These are phyloP conservation scores for Laterallus jamaicensis DNA, from an alignment of 2,113 vertebrate species.

Conservation along the genomic window DNA sequence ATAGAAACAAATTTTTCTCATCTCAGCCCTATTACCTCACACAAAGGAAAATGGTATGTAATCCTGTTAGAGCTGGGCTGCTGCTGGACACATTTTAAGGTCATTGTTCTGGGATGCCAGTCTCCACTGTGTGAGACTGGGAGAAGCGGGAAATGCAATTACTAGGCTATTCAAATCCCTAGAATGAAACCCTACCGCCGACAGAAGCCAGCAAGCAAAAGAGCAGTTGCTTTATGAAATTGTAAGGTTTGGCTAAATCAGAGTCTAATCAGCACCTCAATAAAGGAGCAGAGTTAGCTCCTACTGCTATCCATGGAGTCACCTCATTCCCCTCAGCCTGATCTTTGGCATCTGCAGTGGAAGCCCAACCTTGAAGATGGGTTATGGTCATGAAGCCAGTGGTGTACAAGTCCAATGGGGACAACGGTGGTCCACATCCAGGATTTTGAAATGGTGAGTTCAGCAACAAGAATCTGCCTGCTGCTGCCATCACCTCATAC, in stretches of 20 bases:
- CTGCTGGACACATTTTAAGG: conserved; percentile 65
- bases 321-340: neutral
- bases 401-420: neutral
- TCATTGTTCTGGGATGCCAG: conserved; percentile 70
- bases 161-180: conserved; percentile 62
- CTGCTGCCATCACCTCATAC: neutral
- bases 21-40: conserved; percentile 54
- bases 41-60: conserved; percentile 65
- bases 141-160: conserved; percentile 69
- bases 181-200: conserved; percentile 61
- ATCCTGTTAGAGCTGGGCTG: conserved; percentile 47
- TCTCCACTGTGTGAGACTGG: conserved; percentile 45
- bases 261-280: conserved; percentile 16
- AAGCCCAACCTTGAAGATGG: neutral
- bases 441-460: neutral
- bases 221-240: conserved; percentile 51
- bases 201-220: conserved; percentile 41
- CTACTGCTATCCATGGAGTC: neutral
- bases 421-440: neutral
- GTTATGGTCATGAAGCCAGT: neutral
- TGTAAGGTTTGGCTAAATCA: conserved; percentile 42
- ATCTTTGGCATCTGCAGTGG: neutral
- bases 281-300: neutral
- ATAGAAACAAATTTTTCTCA: conserved; percentile 65
- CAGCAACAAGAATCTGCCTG: neutral